Conservation (phyloP, 1,140 invertebrate genomes). For the Mya arenaria region DNA sequence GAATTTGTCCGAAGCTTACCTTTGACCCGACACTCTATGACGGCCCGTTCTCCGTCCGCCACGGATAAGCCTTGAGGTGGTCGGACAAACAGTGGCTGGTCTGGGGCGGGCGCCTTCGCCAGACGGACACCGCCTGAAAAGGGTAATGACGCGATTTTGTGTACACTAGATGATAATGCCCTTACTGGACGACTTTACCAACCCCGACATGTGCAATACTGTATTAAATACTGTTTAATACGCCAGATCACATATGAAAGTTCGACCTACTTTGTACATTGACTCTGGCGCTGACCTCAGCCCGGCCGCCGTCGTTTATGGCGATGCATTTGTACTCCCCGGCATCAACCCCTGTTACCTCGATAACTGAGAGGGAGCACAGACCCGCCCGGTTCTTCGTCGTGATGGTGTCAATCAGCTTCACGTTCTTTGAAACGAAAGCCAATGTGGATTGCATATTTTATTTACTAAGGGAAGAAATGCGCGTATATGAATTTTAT, state of each 20-base stretch:
- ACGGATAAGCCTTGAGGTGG: conserved; percentile 83
- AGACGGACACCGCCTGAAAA: too few relatives aligned
- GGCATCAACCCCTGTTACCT: conserved; percentile 95
- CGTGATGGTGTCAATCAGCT: conserved; percentile 50
- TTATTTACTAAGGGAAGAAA: too few relatives aligned
- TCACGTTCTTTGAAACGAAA: not conserved
- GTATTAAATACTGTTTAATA: too few relatives aligned
- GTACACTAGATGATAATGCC: too few relatives aligned
- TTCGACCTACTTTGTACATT: conserved; percentile 63
- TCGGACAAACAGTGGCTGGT: conserved; percentile 66
- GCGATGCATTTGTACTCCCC: conserved; percentile 97
- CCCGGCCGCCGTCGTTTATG: conserved; percentile 92
- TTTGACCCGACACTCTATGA: conserved; percentile 92
- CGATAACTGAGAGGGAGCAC: conserved; percentile 91
- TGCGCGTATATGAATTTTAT: too few relatives aligned
- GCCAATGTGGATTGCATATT: too few relatives aligned
- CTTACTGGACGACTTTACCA: too few relatives aligned
- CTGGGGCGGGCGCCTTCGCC: conserved; percentile 32
- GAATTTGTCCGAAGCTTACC: conserved; percentile 83
- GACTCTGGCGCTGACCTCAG: conserved; percentile 78
- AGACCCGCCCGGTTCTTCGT: conserved; percentile 63
- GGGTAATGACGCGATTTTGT: too few relatives aligned
- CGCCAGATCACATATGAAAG: too few relatives aligned
- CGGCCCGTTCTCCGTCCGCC: conserved; percentile 92
- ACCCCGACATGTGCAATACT: too few relatives aligned